Percentiles rank a stretch among this genome's conserved stretches.
Conservation (phyloP, 2,113 vertebrate genomes). For the Setophaga kirtlandii region DNA sequence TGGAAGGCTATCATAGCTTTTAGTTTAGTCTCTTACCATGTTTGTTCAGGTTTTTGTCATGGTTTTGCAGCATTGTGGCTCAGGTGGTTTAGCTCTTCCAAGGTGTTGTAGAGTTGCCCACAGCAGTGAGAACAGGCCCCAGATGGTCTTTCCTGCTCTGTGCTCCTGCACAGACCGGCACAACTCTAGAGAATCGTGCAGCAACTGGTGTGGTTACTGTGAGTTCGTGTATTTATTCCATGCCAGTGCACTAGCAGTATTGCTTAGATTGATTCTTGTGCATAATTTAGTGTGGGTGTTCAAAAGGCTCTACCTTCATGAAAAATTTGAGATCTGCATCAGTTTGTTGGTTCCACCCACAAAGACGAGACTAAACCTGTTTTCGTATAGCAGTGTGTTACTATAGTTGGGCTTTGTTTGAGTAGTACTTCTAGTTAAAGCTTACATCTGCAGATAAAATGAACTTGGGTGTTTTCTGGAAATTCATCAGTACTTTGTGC, state of each 20-base stretch:
- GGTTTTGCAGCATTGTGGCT: background rate
- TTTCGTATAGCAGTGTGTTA: background rate
- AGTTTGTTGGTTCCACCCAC: background rate
- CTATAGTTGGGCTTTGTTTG: background rate
- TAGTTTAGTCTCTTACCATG: background rate
- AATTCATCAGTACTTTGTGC: background rate
- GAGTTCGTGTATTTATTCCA: background rate
- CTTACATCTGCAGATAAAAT: background rate
- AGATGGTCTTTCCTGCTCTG: background rate
- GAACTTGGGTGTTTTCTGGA: background rate
- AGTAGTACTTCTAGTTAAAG: background rate
- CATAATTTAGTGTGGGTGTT: background rate
- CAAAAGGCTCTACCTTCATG: background rate
- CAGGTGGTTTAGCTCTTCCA: background rate
- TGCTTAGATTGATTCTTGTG: background rate
- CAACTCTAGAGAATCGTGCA: background rate
- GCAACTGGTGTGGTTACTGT: background rate
- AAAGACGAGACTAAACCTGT: background rate
- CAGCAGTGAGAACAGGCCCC: background rate
- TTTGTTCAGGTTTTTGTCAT: background rate
- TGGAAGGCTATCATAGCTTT: background rate
- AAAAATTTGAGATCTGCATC: background rate
- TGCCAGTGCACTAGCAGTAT: background rate
- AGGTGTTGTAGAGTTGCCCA: background rate
- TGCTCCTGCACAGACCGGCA: background rate